Evolutionary conservation across 2,797 vertebrate species (phyloP), one percentile per base, ranked within the genome.

Genomic region (Crypturellus tataupa): DNA sequence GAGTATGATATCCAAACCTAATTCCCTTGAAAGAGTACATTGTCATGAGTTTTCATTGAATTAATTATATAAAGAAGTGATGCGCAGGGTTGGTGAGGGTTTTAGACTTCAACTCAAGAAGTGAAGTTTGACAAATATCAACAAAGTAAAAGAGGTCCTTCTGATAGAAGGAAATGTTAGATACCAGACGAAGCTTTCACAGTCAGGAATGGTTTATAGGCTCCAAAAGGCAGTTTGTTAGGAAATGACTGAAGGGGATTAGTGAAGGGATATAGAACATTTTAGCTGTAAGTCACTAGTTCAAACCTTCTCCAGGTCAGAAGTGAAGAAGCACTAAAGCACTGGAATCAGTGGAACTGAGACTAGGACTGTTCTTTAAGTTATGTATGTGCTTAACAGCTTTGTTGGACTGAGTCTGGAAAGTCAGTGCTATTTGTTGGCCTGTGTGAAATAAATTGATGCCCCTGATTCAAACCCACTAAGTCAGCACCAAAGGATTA

Each of bases 401-500:
- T 96, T 85, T 87, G 68, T 29, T 72, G 89, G 68, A 59, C 37
- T 17, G 53, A 69, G 83, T 42, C 55, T 85, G 81, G 64, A 73
- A 92, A 96, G 80, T 78, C 65, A 39, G 18, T 64, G 72, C 59
- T 92, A 56, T 91, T 91, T 93, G 75, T 46, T 93, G 78, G 73
- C 25, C 68, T 12, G 0, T 51, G 46, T 58, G 63, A 86, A 86
- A 85, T 73, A 85, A 79, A 25, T 70, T 90, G 76, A 78, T 82
- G 77, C 44, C 37, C 56, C 63, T 56, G 33, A 79, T 78, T 92
- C 87, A 91, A 58, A 88, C 84, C 39, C 56, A 33, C 78, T 79
- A 87, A 94, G 63, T 85, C 95, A 91, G 92, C 49, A 80, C 49
- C 64, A 87, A 95, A 95, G 80, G 80, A 96, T 93, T 95, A 91